A percentile compares a stretch with the other conserved stretches of the same genome.
Evolutionary conservation across 2,888 invertebrate genomes (phyloP).

Genomic region (Cancer borealis): DNA sequence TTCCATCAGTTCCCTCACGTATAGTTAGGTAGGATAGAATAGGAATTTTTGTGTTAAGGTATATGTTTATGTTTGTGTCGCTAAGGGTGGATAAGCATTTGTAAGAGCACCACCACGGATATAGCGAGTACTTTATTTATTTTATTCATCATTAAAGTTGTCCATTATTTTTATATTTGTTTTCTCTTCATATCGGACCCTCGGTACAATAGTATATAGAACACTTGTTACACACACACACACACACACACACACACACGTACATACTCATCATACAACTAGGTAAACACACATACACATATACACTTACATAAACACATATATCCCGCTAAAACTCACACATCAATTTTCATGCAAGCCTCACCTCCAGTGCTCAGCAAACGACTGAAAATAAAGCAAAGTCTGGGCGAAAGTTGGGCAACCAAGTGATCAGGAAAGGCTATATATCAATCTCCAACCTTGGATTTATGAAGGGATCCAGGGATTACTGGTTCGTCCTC

Average conservation of each 20-base stretch:
- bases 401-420: constrained; percentile 93
- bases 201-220: no score
- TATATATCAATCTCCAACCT: constrained; percentile 99
- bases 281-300: not conserved
- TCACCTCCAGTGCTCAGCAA: constrained; percentile 91
- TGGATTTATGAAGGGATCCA: constrained; percentile 99
- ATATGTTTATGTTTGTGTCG: no score
- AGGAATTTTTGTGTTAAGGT: no score
- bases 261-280: not conserved
- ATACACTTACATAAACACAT: not conserved
- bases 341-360: not conserved
- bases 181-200: no score
- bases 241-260: not conserved
- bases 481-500: constrained; percentile 99
- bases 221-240: not conserved
- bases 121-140: no score
- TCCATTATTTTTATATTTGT: no score
- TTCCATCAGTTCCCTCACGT: no score
- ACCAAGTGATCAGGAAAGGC: constrained; percentile 99
- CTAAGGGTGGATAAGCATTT: no score
- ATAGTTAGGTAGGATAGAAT: no score
- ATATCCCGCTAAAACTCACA: not conserved
- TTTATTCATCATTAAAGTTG: no score
- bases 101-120: no score
- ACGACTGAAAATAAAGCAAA: constrained; percentile 93